Evolutionary conservation across 2,888 invertebrate species (phyloP).

Genomic region (Drosophila mayaguana): DNA sequence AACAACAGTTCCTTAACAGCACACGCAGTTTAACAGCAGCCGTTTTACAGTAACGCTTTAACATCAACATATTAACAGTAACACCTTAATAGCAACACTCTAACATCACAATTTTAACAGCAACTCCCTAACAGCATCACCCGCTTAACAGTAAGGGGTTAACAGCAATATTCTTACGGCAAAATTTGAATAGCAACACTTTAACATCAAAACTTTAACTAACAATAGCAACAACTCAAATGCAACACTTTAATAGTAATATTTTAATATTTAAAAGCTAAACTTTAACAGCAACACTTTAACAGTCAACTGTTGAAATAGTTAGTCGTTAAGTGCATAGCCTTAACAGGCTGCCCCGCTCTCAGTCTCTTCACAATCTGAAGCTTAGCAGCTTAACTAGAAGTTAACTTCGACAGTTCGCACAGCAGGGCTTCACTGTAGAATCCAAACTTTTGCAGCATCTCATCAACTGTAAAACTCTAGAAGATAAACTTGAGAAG

Average conservation of each 20-base stretch:
- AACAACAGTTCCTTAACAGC: conserved; percentile 2
- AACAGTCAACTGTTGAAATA: background rate
- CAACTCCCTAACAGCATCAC: background rate
- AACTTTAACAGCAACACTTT: conserved; percentile 4
- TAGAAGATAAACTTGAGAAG: background rate
- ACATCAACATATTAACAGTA: conserved; percentile 1
- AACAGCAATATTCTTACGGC: background rate
- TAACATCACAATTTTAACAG: background rate
- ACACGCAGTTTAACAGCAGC: no score
- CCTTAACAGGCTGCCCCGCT: background rate
- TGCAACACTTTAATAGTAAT: background rate
- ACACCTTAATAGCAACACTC: background rate
- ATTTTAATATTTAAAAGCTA: background rate
- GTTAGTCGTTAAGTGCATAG: background rate
- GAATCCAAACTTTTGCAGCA: background rate
- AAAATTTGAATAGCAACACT: background rate
- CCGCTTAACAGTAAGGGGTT: background rate
- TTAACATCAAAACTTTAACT: background rate
- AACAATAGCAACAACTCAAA: background rate
- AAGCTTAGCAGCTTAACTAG: background rate
- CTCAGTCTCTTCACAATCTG: background rate
- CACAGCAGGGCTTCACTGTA: conserved; percentile 1
- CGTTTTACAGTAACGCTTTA: background rate
- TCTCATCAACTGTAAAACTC: background rate
- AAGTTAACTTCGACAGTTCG: conserved; percentile 4